These are phyloP conservation scores for Apoderus coryli DNA, from an alignment of 2,888 invertebrate species.

Conservation along the genomic window DNA sequence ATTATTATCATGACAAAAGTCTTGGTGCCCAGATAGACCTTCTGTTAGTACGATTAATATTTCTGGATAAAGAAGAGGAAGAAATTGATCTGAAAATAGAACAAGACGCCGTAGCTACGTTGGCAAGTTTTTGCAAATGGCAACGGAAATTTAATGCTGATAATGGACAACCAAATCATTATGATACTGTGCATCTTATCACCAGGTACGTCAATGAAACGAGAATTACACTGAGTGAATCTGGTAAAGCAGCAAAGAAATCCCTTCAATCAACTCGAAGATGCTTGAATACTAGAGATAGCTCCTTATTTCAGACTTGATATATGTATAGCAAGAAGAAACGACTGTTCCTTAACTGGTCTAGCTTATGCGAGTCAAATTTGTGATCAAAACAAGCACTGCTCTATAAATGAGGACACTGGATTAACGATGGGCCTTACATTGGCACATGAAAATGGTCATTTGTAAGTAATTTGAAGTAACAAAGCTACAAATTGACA, in stretches of 20 bases:
- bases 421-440: constrained; percentile 9
- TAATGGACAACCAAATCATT: constrained; percentile 7
- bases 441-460: constrained; percentile 11
- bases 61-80: constrained; percentile 11
- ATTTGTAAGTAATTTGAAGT: constrained; percentile 6
- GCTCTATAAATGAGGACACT: constrained; percentile 10
- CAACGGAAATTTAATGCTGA: constrained; percentile 10
- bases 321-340: constrained; percentile 3
- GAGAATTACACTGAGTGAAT: no score
- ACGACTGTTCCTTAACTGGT: constrained; percentile 10
- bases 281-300: no score
- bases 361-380: constrained; percentile 7
- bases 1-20: constrained; percentile 8
- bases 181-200: constrained; percentile 9
- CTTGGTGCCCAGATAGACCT: constrained; percentile 9
- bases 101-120: constrained; percentile 7
- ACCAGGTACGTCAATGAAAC: constrained; percentile 9
- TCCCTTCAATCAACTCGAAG: no score
- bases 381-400: constrained; percentile 9
- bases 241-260: no score
- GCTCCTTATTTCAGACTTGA: no score
- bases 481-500: background rate
- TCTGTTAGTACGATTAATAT: constrained; percentile 9
- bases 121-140: constrained; percentile 12
- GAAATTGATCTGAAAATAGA: constrained; percentile 9